phyloP scores from a whole-genome alignment of 2,888 invertebrate species.

The Ochropacha duplaris region DNA sequence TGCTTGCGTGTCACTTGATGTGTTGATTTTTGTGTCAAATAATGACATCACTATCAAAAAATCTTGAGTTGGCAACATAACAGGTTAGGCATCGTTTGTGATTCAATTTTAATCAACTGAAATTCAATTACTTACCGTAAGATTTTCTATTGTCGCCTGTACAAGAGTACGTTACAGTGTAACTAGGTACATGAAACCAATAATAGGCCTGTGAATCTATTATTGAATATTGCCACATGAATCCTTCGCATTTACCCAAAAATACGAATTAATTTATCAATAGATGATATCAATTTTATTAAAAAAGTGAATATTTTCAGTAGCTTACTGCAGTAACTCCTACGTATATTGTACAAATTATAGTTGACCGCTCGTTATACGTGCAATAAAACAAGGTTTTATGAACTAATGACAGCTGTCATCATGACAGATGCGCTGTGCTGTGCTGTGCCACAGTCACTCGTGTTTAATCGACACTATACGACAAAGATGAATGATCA shows the following conservation, averaged over 20 bases:
- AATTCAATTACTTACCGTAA: neutral
- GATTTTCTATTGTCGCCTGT: neutral
- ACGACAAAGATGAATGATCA: slow-evolving; percentile 46
- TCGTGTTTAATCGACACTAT: slow-evolving; percentile 43
- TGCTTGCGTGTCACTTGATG: neutral
- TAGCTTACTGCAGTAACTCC: neutral
- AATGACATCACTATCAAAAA: slow-evolving; percentile 3
- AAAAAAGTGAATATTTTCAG: no score
- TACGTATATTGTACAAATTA: slow-evolving; percentile 16
- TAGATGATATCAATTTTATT: no score
- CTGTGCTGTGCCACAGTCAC: slow-evolving; percentile 26
- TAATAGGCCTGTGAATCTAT: no score
- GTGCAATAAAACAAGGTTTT: slow-evolving; percentile 38
- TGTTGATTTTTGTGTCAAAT: slow-evolving; percentile 1
- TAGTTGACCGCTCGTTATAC: slow-evolving; percentile 16
- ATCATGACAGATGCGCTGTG: slow-evolving; percentile 35
- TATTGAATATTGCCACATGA: no score
- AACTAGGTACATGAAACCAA: no score
- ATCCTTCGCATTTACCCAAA: no score
- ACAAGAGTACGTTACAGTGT: no score
- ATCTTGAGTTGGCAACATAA: neutral
- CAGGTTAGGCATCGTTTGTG: no score
- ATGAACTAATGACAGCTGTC: slow-evolving; percentile 46
- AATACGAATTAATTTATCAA: no score
- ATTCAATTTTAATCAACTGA: no score